phyloP scores from a whole-genome alignment of 2,113 vertebrate genomes.

The Chroicocephalus ridibundus region DNA sequence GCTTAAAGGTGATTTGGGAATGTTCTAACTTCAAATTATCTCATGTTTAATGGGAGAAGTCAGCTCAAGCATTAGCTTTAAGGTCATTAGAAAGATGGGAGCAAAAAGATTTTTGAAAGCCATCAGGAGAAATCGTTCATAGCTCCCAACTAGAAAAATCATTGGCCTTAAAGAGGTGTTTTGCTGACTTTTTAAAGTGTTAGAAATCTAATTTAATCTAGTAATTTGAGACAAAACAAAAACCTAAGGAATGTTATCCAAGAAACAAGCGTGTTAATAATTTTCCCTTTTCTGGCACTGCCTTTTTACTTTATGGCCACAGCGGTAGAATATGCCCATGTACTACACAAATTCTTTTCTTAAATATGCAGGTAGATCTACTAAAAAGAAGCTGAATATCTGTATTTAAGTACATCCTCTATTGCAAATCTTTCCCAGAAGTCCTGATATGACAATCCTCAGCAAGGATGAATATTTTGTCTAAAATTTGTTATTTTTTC shows the following conservation, averaged over 20 bases:
- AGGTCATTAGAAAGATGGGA: not conserved
- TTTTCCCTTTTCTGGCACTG: not conserved
- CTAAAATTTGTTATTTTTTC: not conserved
- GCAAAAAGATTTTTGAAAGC: not conserved
- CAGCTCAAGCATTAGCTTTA: not conserved
- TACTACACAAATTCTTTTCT: not conserved
- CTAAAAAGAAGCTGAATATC: not conserved
- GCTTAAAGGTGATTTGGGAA: not conserved
- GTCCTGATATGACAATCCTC: not conserved
- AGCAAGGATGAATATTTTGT: not conserved
- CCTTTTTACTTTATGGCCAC: not conserved
- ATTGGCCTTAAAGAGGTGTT: not conserved
- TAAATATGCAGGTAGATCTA: not conserved
- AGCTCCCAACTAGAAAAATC: not conserved
- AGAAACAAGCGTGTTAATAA: not conserved
- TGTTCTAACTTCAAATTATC: not conserved
- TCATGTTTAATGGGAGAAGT: not conserved
- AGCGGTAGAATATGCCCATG: not conserved
- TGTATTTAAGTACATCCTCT: not conserved
- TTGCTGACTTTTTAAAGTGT: not conserved
- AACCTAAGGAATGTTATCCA: not conserved
- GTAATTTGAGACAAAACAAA: not conserved
- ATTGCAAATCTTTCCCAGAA: not conserved
- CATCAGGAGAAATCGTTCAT: not conserved
- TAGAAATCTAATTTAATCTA: not conserved